Evolutionary conservation across 2,113 vertebrate species (phyloP), one percentile per base, ranked within the genome.

Genomic region (Nesospiza acunhae): DNA sequence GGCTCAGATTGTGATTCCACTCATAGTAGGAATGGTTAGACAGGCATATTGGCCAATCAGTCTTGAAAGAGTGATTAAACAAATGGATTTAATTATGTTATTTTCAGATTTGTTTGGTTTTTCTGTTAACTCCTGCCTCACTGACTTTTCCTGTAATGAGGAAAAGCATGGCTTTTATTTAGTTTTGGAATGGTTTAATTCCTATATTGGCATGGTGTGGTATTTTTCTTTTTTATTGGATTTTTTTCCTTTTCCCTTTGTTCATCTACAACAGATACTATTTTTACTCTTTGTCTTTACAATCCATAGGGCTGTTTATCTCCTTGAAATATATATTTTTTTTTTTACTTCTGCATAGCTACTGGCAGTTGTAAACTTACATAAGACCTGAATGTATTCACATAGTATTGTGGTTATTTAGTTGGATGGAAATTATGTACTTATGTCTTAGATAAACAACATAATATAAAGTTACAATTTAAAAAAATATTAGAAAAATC

Each of bases 31-130:
- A 82, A 76, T 42, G 60, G 81, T 79, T 82, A 84, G 62, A 62
- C 10, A 19, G 76, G 28, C 31, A n/a, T 14, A 16, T 80, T 63
- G 85, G 56, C 39, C 59, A 81, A 55, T 77, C 46, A 87, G 19
- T 89, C 58, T 68, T 91, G 74, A 92, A 90, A 91, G 22, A 60
- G 24, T 55, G 66, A 80, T 96, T 80, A 79, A 87, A 93, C 74
- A 91, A 79, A 74, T 90, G 13, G 50, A 33, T 87, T 83, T 94
- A 92, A 72, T 91, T 73, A 50, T 24, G 35, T 53, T 88, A 44
- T 93, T 87, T 92, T 88, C 68, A 66, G 53, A 72, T 87, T 81
- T 92, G 35, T 90, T 96, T 96, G 60, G 4, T 56, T 77, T 88
- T 93, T 90, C 10, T 66, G 15, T 95, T 86, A 63, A 63, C 44